Conservation (phyloP, 2,888 invertebrate genomes). For the Notocelia uddmanniana region DNA sequence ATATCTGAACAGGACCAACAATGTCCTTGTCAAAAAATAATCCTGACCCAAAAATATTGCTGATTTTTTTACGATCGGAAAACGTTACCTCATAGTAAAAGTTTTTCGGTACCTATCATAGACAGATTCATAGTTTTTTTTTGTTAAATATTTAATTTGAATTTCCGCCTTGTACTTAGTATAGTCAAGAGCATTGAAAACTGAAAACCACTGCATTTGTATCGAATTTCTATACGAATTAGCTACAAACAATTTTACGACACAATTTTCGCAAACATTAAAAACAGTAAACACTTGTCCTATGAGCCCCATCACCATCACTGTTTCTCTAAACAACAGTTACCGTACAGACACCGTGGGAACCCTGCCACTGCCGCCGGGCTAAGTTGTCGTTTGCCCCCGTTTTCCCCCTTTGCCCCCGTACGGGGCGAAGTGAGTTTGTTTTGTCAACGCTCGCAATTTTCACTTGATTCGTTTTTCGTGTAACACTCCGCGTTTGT, state of each 20-base stretch:
- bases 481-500: conserved; percentile 40
- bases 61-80: too few species aligned
- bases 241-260: neutral
- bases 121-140: too few species aligned
- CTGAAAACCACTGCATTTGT: too few species aligned
- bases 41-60: too few species aligned
- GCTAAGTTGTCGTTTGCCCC: conserved; percentile 4
- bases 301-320: conserved; percentile 13
- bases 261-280: conserved; percentile 11
- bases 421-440: conserved; percentile 31
- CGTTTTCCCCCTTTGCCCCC: neutral
- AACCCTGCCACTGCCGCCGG: conserved; percentile 36
- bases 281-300: conserved; percentile 23
- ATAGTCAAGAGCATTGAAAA: too few species aligned
- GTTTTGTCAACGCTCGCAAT: conserved; percentile 36
- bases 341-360: conserved; percentile 41
- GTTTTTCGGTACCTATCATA: too few species aligned
- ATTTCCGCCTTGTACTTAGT: too few species aligned
- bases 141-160: too few species aligned
- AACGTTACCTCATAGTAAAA: too few species aligned
- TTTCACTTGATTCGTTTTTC: conserved; percentile 45
- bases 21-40: too few species aligned
- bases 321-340: conserved; percentile 28
- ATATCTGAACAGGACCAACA: too few species aligned
- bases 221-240: too few species aligned